Conservation (phyloP, 2,797 vertebrate genomes). For the Falco biarmicus region DNA sequence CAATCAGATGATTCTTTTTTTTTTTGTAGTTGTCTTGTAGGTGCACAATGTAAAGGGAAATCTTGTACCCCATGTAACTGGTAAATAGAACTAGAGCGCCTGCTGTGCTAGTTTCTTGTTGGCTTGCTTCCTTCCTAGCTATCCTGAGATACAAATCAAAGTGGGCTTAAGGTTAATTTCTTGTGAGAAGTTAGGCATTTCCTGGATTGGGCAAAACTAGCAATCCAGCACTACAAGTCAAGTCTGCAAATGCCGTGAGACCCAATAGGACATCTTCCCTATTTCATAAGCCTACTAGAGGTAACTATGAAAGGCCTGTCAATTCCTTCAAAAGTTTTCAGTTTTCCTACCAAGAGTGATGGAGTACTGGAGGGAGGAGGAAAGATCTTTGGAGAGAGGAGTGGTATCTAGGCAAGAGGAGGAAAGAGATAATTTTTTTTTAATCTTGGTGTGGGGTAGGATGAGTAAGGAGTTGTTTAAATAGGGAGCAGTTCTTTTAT, state of each 20-base stretch:
- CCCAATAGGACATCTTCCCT: background rate
- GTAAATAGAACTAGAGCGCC: background rate
- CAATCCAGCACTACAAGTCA: background rate
- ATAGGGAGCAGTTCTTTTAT: background rate
- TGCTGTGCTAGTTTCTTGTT: background rate
- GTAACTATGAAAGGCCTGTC: background rate
- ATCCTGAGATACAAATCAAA: background rate
- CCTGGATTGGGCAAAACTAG: background rate
- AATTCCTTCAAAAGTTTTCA: background rate
- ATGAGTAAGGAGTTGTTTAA: background rate
- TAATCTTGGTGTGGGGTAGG: background rate
- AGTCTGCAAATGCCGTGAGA: background rate
- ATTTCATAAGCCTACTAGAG: background rate
- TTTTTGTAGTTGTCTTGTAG: background rate
- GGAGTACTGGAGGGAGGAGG: background rate
- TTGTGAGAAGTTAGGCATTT: background rate
- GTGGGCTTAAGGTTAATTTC: background rate
- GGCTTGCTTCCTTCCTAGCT: background rate
- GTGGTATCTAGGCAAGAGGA: background rate
- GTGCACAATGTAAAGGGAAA: background rate
- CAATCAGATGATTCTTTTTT: background rate
- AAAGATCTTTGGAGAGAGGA: background rate
- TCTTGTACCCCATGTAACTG: background rate
- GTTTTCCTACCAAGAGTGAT: background rate
- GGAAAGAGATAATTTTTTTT: background rate